Percentiles rank a stretch among this genome's conserved stretches.
phyloP scores from a whole-genome alignment of 2,113 vertebrate genomes.

The Caretta caretta region DNA sequence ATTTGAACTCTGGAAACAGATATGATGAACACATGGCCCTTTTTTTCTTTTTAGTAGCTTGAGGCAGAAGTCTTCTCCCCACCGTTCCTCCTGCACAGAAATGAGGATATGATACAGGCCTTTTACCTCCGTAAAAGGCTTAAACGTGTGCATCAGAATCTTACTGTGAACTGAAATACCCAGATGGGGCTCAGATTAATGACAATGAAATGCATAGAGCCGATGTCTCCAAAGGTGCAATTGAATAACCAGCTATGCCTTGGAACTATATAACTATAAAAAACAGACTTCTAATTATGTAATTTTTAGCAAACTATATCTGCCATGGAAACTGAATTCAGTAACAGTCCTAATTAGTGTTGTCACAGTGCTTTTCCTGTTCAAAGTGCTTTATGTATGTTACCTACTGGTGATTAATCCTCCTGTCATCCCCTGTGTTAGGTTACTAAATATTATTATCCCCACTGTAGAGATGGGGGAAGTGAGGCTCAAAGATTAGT shows the following conservation, averaged over 20 bases:
- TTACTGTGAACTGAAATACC: not conserved
- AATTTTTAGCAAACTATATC: not conserved
- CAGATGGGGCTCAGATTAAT: not conserved
- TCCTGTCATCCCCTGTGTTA: not conserved
- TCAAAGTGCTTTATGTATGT: not conserved
- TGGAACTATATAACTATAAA: not conserved
- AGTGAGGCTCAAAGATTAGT: not conserved
- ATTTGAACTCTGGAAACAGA: not conserved
- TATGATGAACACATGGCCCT: not conserved
- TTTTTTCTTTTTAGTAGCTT: not conserved
- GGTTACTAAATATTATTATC: not conserved
- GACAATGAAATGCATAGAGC: not conserved
- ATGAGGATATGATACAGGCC: not conserved
- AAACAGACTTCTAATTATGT: not conserved
- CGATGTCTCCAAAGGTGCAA: not conserved
- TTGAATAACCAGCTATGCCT: not conserved
- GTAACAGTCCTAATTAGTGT: rapidly evolving
- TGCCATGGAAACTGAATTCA: not conserved
- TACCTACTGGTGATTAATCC: not conserved
- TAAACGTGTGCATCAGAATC: not conserved
- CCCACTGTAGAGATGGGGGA: not conserved
- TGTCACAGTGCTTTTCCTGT: not conserved
- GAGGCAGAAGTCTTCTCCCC: not conserved
- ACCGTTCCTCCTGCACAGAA: not conserved
- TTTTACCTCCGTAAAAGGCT: not conserved